Evolutionary conservation across 2,888 invertebrate genomes (phyloP), one percentile per base, ranked within the genome.

Genomic region (Tuta absoluta): DNA sequence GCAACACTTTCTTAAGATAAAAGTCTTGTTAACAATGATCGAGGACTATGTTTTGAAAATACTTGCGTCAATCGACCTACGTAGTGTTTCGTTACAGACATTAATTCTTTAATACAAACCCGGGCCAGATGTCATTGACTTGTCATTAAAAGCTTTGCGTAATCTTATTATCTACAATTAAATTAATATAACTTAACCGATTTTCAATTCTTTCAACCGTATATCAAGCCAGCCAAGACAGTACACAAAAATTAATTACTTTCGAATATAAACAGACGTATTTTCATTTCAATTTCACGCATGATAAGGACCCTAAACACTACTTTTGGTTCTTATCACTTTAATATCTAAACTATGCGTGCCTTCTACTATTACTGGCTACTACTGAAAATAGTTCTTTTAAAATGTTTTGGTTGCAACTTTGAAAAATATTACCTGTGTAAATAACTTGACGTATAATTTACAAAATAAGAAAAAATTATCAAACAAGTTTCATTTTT

Each of bases 351-450:
- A 33, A 56, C 14, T 24, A 56, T 71, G 75, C 78, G 81, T 78
- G 74, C 69, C 69, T 69, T 68, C 65, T 65, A 68, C 71, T 79
- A 78, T 79, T 70, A 53, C 56, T 28, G 56, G 45, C 33, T 57
- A 38, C 66, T 68, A 68, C 68, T 76, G 24, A 45, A 49, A 61
- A 60, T 33, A 61, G 48, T 49, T 37, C 24, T 73, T 79, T 77
- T 77, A 33, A 10, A 68, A 17, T 23, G 53, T 53, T 24, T 68
- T 68, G 74, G 78, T 71, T 72, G 84, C 83, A 83, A 83, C 83
- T 71, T 83, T 85, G 81, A 75, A 79, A 83, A 79, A 77, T 74
- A 76, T 71, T 73, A 67, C 70, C 68, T 71, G 63, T 70, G 72
- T 61, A 49, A 61, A 49, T 24, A 45, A 5, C 8, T n/a, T 33